Evolutionary conservation across 2,888 invertebrate genomes (phyloP).

Genomic region (Pheosia tremula): DNA sequence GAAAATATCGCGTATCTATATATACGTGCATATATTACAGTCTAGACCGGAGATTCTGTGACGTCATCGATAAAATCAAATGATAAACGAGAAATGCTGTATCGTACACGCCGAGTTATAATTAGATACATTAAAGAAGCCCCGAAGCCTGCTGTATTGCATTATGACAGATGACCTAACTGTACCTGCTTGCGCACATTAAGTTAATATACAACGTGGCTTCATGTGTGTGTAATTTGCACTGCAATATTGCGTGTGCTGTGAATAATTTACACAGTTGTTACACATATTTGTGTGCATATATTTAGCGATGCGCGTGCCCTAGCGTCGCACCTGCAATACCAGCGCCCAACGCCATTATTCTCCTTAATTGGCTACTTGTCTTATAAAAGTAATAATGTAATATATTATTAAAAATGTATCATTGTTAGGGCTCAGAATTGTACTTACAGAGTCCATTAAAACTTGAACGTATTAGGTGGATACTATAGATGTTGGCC

Average conservation of each 20-base stretch:
- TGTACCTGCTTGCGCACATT: constrained; percentile 21
- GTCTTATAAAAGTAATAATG: constrained; percentile 38
- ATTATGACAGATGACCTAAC: constrained; percentile 38
- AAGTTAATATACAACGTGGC: constrained; percentile 39
- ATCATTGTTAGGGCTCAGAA: constrained; percentile 29
- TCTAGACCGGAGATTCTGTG: too few relatives aligned
- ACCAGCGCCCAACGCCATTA: constrained; percentile 39
- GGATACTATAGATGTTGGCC: not conserved
- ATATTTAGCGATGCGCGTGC: constrained; percentile 37
- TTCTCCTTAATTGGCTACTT: constrained; percentile 54
- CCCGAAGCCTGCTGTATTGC: constrained; percentile 19
- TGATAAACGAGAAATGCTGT: too few relatives aligned
- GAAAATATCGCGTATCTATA: too few relatives aligned
- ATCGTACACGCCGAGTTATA: not conserved
- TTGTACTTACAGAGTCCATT: not conserved
- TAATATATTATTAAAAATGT: constrained; percentile 32
- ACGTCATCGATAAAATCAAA: too few relatives aligned
- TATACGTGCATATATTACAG: too few relatives aligned
- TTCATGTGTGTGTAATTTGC: constrained; percentile 11
- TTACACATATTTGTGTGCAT: constrained; percentile 16
- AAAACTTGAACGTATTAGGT: not conserved
- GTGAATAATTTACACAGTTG: constrained; percentile 8
- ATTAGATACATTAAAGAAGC: constrained; percentile 10
- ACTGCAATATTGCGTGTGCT: not conserved
- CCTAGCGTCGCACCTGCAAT: constrained; percentile 62